Conservation (phyloP, 2,113 vertebrate genomes). For the Leucopsar rothschildi region DNA sequence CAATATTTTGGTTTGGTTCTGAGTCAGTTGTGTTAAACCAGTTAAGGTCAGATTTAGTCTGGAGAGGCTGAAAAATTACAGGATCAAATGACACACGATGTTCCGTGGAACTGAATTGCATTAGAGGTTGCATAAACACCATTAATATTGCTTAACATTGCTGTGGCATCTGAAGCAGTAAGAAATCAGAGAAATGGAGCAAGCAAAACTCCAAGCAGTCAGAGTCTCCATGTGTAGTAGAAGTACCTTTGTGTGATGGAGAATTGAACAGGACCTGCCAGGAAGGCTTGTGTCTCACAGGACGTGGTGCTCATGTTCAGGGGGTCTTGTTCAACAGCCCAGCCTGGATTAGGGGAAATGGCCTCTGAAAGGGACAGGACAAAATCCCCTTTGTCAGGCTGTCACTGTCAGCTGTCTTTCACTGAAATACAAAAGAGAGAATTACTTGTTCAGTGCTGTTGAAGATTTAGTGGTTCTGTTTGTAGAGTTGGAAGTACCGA, state of each 20-base stretch:
- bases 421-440: neutral
- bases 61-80: constrained; percentile 13
- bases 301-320: neutral
- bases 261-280: neutral
- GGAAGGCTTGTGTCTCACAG: neutral
- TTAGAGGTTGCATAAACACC: neutral
- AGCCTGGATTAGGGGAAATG: neutral
- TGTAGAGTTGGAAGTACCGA: rapidly evolving
- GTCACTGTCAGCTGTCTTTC: neutral
- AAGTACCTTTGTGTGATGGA: neutral
- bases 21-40: constrained; percentile 1
- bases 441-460: neutral
- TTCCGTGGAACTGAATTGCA: neutral
- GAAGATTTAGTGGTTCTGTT: neutral
- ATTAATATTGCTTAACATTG: neutral
- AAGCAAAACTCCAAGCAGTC: no score
- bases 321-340: neutral
- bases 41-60: constrained; percentile 18
- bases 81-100: neutral
- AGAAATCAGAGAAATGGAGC: neutral
- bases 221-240: neutral
- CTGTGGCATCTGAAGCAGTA: neutral
- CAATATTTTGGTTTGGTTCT: constrained; percentile 32
- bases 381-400: neutral
- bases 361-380: neutral